Evolutionary conservation across 2,888 invertebrate species (phyloP), one percentile per base, ranked within the genome.

Genomic region (Polylopha cassiicola): DNA sequence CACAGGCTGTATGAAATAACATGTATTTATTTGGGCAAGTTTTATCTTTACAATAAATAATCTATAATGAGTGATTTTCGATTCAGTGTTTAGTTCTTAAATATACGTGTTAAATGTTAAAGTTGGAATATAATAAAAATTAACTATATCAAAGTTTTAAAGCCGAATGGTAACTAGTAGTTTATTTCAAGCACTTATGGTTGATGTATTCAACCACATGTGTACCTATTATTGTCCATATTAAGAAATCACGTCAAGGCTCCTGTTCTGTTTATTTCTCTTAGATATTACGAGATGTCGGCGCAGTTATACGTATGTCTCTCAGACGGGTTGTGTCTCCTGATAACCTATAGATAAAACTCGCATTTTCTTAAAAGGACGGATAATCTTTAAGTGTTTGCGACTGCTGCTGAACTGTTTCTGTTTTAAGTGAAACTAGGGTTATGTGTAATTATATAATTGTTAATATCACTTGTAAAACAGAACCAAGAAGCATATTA

Each of bases 271-370:
- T 47, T 38, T 38, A 38, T 21, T 39, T 31, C 37, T 44, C 46
- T 42, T 34, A 39, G 41, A 37, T 51, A 43, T 49, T 46, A 47
- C 34, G 44, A 61, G 58, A 61, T 63, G 58, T 50, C 45, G 47
- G 55, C 50, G 51, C 57, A 61, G 58, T 64, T 47, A 53, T 55
- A 49, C 58, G 53, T 48, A 55, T 51, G 58, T 47, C 42, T 61
- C 48, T 58, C 49, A 48, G 60, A 51, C 54, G 47, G 39, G 43
- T 47, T 44, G 51, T 47, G 44, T 37, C 37, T 24, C 47, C 43
- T 55, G 76, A 79, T 79, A 80, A 79, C 75, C 79, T 64, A 47
- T 49, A 47, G 68, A 71, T 74, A 70, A 65, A 45, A 60, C 56
- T 51, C 48, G 47, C 50, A 43, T 32, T 41, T 49, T 42, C 44